These are phyloP conservation scores for Pseudococcus jackbeardsleyi DNA, from an alignment of 2,888 invertebrate genomes.

Conservation along the genomic window DNA sequence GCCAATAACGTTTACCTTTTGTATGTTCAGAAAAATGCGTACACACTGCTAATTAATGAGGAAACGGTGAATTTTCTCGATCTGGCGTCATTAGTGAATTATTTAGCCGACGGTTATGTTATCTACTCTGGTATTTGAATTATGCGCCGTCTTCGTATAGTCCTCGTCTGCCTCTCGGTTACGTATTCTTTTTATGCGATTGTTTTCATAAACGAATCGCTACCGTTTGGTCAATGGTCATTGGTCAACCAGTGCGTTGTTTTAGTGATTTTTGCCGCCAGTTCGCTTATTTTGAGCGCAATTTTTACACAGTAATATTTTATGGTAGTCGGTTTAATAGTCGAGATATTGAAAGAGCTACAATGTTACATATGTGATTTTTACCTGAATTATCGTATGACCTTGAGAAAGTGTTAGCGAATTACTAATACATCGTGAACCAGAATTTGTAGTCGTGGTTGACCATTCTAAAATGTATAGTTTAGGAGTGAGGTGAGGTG, in stretches of 20 bases:
- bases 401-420: background rate
- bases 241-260: background rate
- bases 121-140: conserved; percentile 13
- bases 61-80: conserved; percentile 27
- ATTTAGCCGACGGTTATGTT: background rate
- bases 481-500: background rate
- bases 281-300: no score
- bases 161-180: background rate
- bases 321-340: no score
- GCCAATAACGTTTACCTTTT: conserved; percentile 40
- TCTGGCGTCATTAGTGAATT: conserved; percentile 43
- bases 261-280: no score
- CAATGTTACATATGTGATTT: background rate
- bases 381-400: conserved; percentile 11
- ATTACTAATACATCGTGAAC: background rate
- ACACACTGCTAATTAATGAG: conserved; percentile 16
- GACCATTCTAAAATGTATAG: background rate
- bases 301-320: no score
- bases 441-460: background rate
- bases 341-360: no score
- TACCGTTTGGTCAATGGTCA: background rate
- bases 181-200: background rate
- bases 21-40: background rate
- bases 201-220: background rate
- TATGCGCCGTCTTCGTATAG: background rate